Evolutionary conservation across 2,888 invertebrate genomes (phyloP), one percentile per base, ranked within the genome.

Genomic region (Melanostoma scalare): DNA sequence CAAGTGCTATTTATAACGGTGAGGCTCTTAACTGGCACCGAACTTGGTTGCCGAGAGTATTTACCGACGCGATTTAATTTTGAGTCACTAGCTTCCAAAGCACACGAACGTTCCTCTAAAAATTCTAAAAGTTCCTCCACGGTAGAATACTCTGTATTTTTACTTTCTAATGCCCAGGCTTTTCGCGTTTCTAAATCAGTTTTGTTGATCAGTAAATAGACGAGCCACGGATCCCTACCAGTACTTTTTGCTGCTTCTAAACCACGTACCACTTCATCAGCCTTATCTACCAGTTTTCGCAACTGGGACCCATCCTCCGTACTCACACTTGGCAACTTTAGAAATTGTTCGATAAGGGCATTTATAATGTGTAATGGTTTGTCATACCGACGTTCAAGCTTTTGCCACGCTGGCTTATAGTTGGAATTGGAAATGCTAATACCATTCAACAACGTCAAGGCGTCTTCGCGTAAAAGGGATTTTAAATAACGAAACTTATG

Each of bases 221-320:
- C 9, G 2, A 55, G 46, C 68, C 55, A 68, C 44, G 67, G 35
- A 68, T 68, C 67, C 20, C 52, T 52, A 65, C 65, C 65, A 31
- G 3, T 31, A 2, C 52, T n/a, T 6, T 42, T 53, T 10, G 52
- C 2, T 30, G 65, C 52, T 40, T 42, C 33, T 10, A 65, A n/a
- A 33, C 65, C 65, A 53, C 65, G 65, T n/a, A n/a, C n/a, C n/a
- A n/a, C n/a, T n/a, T n/a, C n/a, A n/a, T n/a, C n/a, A n/a, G n/a
- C n/a, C n/a, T n/a, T n/a, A n/a, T n/a, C n/a, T n/a, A n/a, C n/a
- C n/a, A n/a, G n/a, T n/a, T n/a, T n/a, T n/a, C n/a, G n/a, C n/a
- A n/a, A n/a, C n/a, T n/a, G n/a, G n/a, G n/a, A n/a, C n/a, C n/a
- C n/a, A n/a, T n/a, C n/a, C n/a, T n/a, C n/a, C n/a, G n/a, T n/a